Conservation (phyloP, 2,888 invertebrate species). For the Monopis laevigella region DNA sequence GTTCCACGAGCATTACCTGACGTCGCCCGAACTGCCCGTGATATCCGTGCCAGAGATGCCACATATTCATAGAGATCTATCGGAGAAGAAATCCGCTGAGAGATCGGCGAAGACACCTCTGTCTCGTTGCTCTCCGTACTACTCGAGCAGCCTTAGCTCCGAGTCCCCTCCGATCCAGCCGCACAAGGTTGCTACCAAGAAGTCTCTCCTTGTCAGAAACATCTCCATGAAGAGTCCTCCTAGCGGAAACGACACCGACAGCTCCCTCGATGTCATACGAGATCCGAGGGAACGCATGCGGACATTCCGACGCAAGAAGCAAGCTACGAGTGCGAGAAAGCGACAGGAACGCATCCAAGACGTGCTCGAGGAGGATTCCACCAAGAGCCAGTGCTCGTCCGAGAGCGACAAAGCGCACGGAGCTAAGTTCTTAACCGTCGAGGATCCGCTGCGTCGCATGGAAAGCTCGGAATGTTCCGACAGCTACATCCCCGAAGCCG, state of each 20-base stretch:
- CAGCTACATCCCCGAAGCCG: conserved; percentile 73
- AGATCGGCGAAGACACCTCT: conserved; percentile 65
- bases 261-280: conserved; percentile 72
- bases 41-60: conserved; percentile 66
- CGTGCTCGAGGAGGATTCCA: conserved; percentile 60
- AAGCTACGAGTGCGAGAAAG: conserved; percentile 66
- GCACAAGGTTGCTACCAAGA: conserved; percentile 72
- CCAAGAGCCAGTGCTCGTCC: conserved; percentile 59
- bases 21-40: conserved; percentile 61
- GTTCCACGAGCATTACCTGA: conserved; percentile 70
- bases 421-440: conserved; percentile 43
- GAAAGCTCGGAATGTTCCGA: conserved; percentile 75
- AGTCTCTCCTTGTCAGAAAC: conserved; percentile 67
- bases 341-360: conserved; percentile 66
- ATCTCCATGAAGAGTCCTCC: conserved; percentile 75
- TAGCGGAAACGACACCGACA: conserved; percentile 79
- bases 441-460: conserved; percentile 58
- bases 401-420: conserved; percentile 56
- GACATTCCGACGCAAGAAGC: conserved; percentile 74
- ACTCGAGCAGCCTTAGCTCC: conserved; percentile 78
- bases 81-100: conserved; percentile 47
- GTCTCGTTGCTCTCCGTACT: conserved; percentile 77
- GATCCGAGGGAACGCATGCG: conserved; percentile 74
- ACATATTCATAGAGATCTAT: conserved; percentile 51
- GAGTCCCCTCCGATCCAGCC: conserved; percentile 77